Evolutionary conservation across 2,888 invertebrate genomes (phyloP), one percentile per base, ranked within the genome.

Genomic region (Heliconius sara): DNA sequence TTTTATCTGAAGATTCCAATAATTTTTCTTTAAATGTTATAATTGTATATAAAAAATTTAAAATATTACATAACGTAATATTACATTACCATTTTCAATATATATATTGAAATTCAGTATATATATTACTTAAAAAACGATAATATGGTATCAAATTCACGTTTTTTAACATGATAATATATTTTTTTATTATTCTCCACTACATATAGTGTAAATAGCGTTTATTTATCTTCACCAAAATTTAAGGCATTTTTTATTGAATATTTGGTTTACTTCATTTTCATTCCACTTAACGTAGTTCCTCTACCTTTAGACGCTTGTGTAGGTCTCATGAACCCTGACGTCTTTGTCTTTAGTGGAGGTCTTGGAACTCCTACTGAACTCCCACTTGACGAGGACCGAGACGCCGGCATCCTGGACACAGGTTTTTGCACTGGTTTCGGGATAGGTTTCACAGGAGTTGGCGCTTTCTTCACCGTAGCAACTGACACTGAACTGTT

Each of bases 281-380:
- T 89, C 25, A 92, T 77, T 13, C 79, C 83, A 25, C 88, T 87
- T 80, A 90, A 90, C 1, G 90, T 89, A 3, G 90, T 84, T 3
- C 93, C 93, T 77, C 98, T 97, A 76, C 98, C 98, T 52, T 97
- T 96, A 83, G 98, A 98, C 16, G 98, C 97, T 43, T 98, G 97
- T 0, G 98, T 98, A 1, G 98, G 98, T 86, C 98, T 96, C 98
- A 98, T 98, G 88, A 98, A 98, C 81, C 97, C 96, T 80, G 96
- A 95, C 0, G 94, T 91, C 89, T 95, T 90, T 76, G 88, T 86
- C 90, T 89, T 95, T 85, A 93, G 86, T 86, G 90, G 95, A 87
- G 89, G 95, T 89, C 91, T 94, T 84, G 92, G 89, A 2, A 92
- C 95, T 1, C 96, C 95, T 10, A 95, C 94, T 12, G 95, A 95